phyloP scores from a whole-genome alignment of 1,140 invertebrate genomes.

The Anagrus nilaparvatae region DNA sequence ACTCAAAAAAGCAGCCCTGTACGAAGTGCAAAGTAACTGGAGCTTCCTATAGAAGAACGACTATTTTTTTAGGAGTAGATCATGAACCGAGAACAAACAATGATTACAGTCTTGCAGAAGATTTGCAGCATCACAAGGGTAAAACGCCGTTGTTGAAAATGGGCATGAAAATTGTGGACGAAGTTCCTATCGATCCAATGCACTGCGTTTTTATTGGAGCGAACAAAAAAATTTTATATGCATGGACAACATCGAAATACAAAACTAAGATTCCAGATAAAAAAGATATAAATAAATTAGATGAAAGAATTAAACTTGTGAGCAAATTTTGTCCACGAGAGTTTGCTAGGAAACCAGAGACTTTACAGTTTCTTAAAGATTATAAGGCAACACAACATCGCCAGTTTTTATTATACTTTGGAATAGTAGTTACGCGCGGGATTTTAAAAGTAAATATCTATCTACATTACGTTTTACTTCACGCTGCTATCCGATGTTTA shows the following conservation, averaged over 20 bases:
- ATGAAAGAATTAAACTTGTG: not conserved
- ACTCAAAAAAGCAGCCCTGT: conserved; percentile 7
- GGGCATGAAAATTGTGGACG: too few species aligned
- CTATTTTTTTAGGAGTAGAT: conserved; percentile 2
- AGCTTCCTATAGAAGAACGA: not conserved
- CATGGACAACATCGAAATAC: too few species aligned
- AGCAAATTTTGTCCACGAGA: too few species aligned
- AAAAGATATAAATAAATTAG: not conserved
- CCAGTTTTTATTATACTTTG: conserved; percentile 12
- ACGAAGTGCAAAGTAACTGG: conserved; percentile 17
- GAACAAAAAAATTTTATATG: too few species aligned
- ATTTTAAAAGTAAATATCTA: conserved; percentile 13
- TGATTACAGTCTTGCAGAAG: conserved; percentile 11
- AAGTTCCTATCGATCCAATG: too few species aligned
- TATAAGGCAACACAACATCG: conserved; percentile 2
- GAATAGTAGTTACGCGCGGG: too few species aligned
- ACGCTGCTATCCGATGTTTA: not conserved
- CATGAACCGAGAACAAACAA: conserved; percentile 7
- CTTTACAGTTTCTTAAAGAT: not conserved
- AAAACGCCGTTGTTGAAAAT: not conserved
- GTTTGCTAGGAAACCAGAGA: too few species aligned
- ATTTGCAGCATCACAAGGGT: conserved; percentile 14
- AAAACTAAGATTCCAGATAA: too few species aligned
- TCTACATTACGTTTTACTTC: not conserved
- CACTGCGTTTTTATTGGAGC: too few species aligned